A percentile compares a stretch with the other conserved stretches of the same genome.
Evolutionary conservation across 2,888 invertebrate genomes (phyloP).

Genomic region (Eretmocerus hayati): DNA sequence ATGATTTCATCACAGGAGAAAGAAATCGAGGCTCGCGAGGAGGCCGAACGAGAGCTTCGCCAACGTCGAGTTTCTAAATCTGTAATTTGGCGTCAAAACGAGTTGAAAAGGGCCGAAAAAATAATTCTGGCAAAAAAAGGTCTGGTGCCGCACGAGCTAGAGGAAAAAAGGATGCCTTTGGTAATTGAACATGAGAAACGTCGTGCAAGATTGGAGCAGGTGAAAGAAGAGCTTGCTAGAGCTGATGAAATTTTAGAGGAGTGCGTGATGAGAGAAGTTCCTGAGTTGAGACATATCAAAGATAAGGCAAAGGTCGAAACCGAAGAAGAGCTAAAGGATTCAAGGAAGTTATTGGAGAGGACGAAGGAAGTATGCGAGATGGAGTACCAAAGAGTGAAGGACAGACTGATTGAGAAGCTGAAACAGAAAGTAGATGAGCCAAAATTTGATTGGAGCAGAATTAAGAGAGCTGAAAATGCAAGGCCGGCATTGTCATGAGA

Average conservation of each 20-base stretch:
- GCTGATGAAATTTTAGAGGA: constrained; percentile 17
- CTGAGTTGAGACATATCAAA: constrained; percentile 24
- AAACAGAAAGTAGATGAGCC: constrained; percentile 47
- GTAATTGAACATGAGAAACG: constrained; percentile 52
- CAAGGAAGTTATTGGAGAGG: constrained; percentile 25
- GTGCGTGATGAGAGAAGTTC: constrained; percentile 9
- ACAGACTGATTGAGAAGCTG: constrained; percentile 44
- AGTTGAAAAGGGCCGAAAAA: constrained; percentile 57
- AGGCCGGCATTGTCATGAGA: constrained; percentile 10
- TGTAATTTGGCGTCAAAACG: constrained; percentile 56
- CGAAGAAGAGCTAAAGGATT: too few species aligned
- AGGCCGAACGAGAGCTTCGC: constrained; percentile 55
- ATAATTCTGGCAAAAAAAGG: constrained; percentile 58
- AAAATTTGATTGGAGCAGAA: constrained; percentile 49
- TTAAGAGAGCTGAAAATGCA: constrained; percentile 23
- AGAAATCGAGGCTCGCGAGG: constrained; percentile 15
- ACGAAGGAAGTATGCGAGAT: constrained; percentile 23
- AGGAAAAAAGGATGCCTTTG: constrained; percentile 55
- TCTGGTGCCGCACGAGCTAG: constrained; percentile 54
- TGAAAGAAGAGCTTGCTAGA: constrained; percentile 19
- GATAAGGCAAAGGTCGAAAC: constrained; percentile 10
- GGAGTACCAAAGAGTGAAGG: constrained; percentile 23
- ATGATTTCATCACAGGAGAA: constrained; percentile 19
- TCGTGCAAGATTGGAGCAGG: constrained; percentile 48
- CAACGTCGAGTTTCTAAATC: constrained; percentile 44